phyloP scores from a whole-genome alignment of 2,797 vertebrate genomes.

The Perdix hodgsoniae region DNA sequence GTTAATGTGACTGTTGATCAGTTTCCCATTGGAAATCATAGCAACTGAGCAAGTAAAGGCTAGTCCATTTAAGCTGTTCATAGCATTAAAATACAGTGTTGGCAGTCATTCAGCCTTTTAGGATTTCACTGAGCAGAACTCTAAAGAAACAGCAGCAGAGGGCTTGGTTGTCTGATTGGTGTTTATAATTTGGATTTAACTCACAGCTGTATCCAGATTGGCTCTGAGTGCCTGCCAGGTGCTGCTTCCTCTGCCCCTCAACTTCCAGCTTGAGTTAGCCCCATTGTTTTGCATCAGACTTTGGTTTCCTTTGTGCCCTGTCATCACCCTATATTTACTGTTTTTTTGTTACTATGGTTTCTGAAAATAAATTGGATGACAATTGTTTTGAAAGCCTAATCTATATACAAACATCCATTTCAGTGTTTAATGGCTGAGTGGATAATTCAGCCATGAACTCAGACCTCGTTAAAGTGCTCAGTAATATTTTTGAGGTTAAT shows the following conservation, averaged over 20 bases:
- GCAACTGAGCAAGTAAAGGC: slow-evolving; percentile 5
- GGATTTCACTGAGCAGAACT: background rate
- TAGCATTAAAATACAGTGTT: background rate
- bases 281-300: background rate
- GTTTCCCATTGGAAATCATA: slow-evolving; percentile 11
- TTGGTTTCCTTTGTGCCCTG: background rate
- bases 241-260: background rate
- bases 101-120: background rate
- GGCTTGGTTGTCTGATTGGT: background rate
- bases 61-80: slow-evolving; percentile 4
- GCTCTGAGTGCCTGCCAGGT: background rate
- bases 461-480: slow-evolving; percentile 40
- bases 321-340: background rate
- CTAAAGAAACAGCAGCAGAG: background rate
- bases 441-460: background rate
- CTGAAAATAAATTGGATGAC: background rate
- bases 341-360: slow-evolving; percentile 11
- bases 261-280: background rate
- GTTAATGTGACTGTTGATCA: background rate
- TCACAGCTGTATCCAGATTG: background rate
- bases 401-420: slow-evolving; percentile 4
- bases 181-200: slow-evolving; percentile 14
- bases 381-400: slow-evolving; percentile 22
- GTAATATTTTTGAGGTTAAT: slow-evolving; percentile 34
- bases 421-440: background rate